Base-by-base conservation (phyloP, 1,140 invertebrate species). In the Drosophila kanapiae region DNA sequence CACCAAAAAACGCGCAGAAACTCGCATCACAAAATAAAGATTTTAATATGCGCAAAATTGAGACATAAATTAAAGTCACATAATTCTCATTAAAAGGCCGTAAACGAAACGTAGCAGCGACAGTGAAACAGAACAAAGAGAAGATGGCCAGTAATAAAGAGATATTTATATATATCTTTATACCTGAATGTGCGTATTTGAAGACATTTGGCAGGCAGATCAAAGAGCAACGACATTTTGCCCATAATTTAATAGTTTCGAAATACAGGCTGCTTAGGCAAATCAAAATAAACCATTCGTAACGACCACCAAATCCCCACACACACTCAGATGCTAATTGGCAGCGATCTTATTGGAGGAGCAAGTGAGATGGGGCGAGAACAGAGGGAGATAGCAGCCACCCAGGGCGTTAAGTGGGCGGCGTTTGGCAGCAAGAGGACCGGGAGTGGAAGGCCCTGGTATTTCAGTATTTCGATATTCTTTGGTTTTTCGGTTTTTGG, bases 241-340 rank as follows among this genome's bases (percentile, higher is more conserved):
- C 59, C 81, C 83, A 82, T 88, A 87, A 91, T 91, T 91, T 91
- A 91, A 91, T 90, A 76, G 88, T 91, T 91, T 91, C 83, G 68
- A 86, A 91, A 91, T 91, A 76, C 65, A 49, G 57, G 56, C 67
- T 59, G 75, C 81, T 82, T 82, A 85, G 78, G 60, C 82, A 91
- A 91, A 90, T 91, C 86, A 88, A 88, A 88, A 78, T 76, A 86
- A 86, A 86, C 82, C 45, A 58, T 9, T 56, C 82, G 71, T 33
- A 82, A 69, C 78, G 62, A 45, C 63, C 70, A 62, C 67, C 53
- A 51, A 54, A 51, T 43, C 56, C 40, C 35, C 23, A 56, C 37
- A 61, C 56, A 35, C 62, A 57, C 37, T 58, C 54, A 70, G 54
- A 79, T 60, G 86, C 74, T 91, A 87, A 91, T 91, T 91, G 85